Base-by-base conservation (phyloP, 2,113 vertebrate genomes). In the Illadopsis cleaveri region DNA sequence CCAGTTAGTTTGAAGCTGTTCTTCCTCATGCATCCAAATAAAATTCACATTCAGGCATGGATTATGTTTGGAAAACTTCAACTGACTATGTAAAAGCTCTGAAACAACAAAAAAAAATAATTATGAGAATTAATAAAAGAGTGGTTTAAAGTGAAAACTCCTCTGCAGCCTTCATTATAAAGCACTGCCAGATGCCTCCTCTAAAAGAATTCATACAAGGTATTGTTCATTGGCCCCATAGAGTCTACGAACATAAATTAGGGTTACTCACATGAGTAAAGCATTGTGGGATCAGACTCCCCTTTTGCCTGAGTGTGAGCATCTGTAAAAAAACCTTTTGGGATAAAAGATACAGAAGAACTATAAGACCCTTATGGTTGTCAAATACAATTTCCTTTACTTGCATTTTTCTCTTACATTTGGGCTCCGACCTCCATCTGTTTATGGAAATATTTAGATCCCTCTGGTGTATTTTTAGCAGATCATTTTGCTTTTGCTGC, bases 321-420 rank as follows among this genome's bases (percentile, higher is more conserved):
- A 91, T 96, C 91, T 96, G 96, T 95, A 95, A 96, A 95, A 96
- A 97, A 96, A 70, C 51, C 90, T 70, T 96, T 86, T 58, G 96
- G 97, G 95, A 97, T 97, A 97, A 98, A 97, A 97, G 96, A 94
- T 94, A 92, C 96, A 96, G 82, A 95, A 97, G 89, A 97, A 95
- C 95, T 94, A 81, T 96, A 97, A 98, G 97, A 97, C 98, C 90
- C 94, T 98, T 98, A 97, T 96, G 96, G 90, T 27, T 96, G 97
- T 98, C 97, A 98, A 95, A 95, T 97, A 97, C 78, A 97, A 98
- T 98, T 98, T 98, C 97, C 97, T 97, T 97, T 97, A 88, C 82
- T 95, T 91, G 86, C 95, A 96, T 97, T 94, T 97, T 97, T 97
- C 93, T 96, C 82, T 96, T 98, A 82, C 47, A 54, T 95, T 97